Evolutionary conservation across 1,140 invertebrate species (phyloP).

Genomic region (Chironomus striatipennis): DNA sequence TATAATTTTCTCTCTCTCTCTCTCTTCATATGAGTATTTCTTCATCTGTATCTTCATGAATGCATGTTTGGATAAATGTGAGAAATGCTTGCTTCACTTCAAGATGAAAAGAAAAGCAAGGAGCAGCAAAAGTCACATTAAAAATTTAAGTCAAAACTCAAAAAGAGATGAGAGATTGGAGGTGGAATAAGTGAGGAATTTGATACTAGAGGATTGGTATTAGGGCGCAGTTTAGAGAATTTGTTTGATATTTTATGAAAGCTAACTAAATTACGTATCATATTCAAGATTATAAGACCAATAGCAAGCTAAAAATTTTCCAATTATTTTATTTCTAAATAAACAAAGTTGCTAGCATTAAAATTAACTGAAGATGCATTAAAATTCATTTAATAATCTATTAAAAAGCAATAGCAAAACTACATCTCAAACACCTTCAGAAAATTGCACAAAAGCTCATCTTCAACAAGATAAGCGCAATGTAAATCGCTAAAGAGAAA

Average conservation of each 20-base stretch:
- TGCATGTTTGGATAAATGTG: background rate
- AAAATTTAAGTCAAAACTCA: slow-evolving; percentile 1
- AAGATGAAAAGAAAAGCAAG: background rate
- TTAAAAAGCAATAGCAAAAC: too few species aligned
- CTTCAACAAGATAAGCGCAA: background rate
- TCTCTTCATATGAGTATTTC: background rate
- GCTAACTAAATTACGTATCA: too few species aligned
- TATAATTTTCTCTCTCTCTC: background rate
- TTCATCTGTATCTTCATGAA: background rate
- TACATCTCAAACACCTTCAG: too few species aligned
- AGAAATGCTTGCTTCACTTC: background rate
- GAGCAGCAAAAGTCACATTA: slow-evolving; percentile 18
- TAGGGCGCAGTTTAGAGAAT: too few species aligned
- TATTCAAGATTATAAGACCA: too few species aligned
- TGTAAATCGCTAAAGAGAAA: background rate
- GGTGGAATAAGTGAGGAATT: background rate
- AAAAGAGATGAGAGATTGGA: background rate
- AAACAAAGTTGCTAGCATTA: too few species aligned
- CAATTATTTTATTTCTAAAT: too few species aligned
- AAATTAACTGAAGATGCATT: too few species aligned
- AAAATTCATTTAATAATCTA: too few species aligned
- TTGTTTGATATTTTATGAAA: too few species aligned
- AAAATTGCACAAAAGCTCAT: too few species aligned
- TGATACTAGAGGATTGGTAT: background rate
- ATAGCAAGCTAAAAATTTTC: too few species aligned